A percentile compares a stretch with the other conserved stretches of the same genome.
These are phyloP conservation scores for Alloscopus bannaensis DNA, from an alignment of 2,888 invertebrate genomes.

Conservation along the genomic window DNA sequence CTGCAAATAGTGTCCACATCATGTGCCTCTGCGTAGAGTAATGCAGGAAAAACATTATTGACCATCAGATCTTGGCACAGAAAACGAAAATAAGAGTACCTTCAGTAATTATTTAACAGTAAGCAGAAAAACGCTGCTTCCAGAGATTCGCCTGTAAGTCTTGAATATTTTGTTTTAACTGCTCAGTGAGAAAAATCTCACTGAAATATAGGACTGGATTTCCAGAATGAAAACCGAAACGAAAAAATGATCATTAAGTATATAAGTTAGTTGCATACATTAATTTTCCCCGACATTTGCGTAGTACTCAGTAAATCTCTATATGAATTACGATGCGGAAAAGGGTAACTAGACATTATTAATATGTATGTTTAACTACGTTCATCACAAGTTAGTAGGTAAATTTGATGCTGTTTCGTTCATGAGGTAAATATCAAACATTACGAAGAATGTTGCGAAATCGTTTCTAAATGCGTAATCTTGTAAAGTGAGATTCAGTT, in stretches of 20 bases:
- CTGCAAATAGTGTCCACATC: no score
- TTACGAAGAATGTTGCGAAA: constrained; percentile 10
- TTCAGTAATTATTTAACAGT: constrained; percentile 8
- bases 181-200: no score
- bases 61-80: constrained; percentile 52
- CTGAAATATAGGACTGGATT: no score
- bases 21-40: no score
- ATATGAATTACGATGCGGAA: constrained; percentile 38
- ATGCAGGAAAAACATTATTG: constrained; percentile 24
- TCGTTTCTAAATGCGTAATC: constrained; percentile 2
- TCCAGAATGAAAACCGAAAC: constrained; percentile 2
- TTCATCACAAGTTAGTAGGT: no score
- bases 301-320: constrained; percentile 5
- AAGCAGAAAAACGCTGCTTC: constrained; percentile 1
- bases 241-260: no score
- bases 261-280: no score
- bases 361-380: constrained; percentile 4
- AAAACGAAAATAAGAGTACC: constrained; percentile 29
- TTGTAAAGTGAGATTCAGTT: constrained; percentile 1
- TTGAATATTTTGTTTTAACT: no score
- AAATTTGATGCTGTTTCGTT: no score
- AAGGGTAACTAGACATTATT: constrained; percentile 4
- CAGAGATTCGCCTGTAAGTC: constrained; percentile 10
- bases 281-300: not conserved
- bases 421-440: not conserved